phyloP scores from a whole-genome alignment of 2,797 vertebrate genomes.

The Cirrhinus molitorella region DNA sequence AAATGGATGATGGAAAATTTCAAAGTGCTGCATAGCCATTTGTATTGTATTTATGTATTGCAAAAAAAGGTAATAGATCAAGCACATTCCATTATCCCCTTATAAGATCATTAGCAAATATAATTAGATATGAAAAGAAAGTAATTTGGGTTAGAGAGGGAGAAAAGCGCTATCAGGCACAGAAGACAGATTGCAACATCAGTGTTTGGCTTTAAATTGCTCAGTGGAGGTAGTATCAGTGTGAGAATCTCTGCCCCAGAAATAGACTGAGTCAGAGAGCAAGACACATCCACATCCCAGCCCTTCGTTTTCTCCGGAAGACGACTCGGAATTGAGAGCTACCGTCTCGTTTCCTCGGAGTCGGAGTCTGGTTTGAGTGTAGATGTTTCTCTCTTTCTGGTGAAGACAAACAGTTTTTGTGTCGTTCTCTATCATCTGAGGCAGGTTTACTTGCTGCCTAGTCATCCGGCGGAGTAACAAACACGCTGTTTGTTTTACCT shows the following conservation, averaged over 20 bases:
- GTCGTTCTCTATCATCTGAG: constrained; percentile 5
- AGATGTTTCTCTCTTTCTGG: constrained; percentile 13
- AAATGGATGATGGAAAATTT: constrained; percentile 62
- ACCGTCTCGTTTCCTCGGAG: constrained; percentile 23
- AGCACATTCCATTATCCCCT: constrained; percentile 88
- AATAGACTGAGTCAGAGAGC: constrained; percentile 77
- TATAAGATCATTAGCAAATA: constrained; percentile 89
- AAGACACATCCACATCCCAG: constrained; percentile 53
- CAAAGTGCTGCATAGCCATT: constrained; percentile 75
- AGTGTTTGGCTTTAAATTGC: constrained; percentile 86
- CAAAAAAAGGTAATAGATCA: constrained; percentile 86
- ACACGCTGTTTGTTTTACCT: constrained; percentile 58
- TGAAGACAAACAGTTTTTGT: constrained; percentile 31
- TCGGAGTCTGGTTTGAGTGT: neutral
- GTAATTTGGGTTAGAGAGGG: constrained; percentile 84
- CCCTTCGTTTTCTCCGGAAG: constrained; percentile 40
- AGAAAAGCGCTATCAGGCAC: constrained; percentile 87
- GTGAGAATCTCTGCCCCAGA: constrained; percentile 82
- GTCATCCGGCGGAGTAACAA: constrained; percentile 34
- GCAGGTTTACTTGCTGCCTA: constrained; percentile 26
- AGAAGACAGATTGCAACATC: constrained; percentile 86
- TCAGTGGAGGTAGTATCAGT: constrained; percentile 84
- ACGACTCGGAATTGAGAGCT: constrained; percentile 48
- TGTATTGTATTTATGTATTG: constrained; percentile 87
- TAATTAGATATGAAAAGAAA: constrained; percentile 87